Base-by-base conservation (phyloP, 2,797 vertebrate genomes). In the Ctenopoma multispine region DNA sequence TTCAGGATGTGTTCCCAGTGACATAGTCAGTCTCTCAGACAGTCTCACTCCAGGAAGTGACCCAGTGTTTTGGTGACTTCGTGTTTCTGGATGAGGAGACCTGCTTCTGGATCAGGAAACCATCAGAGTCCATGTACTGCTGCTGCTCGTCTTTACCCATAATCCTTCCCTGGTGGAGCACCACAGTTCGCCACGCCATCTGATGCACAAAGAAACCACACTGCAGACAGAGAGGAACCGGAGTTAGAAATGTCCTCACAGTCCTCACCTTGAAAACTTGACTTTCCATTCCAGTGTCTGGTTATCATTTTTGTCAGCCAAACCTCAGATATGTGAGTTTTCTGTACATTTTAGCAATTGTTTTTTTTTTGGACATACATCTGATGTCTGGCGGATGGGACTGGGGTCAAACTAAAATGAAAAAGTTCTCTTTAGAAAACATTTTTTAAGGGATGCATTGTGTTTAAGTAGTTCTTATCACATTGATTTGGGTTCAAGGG, bases 131-230 rank as follows among this genome's bases (percentile, higher is more conserved):
- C 6, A 70, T 88, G 63, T 93, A 91, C 48, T 93, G 93, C 77
- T 95, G 66, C 68, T 50, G 65, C 34, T 36, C 0, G 0, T 67
- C 93, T 86, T 94, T 95, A 60, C 87, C 91, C 84, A 96, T 87
- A 70, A 95, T 94, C 79, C 95, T 95, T 0, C 95, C 96, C 4
- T 96, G 95, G 90, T 97, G 94, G 80, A 96, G 95, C 44, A 90
- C 90, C 14, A 94, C 73, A 20, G 49, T 85, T 13, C 82, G 91
- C 85, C 95, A 74, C 1, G 87, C 84, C 90, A 91, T 88, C 43
- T 84, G 89, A 67, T 91, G 92, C 82, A 91, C 90, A 77, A 98
- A 98, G 87, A 98, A 98, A 54, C 96, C 94, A 43, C 93, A 96
- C 97, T 98, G 91, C 0, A 69, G n/a, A 43, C 48, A 67, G 27